A percentile compares a stretch with the other conserved stretches of the same genome.
These are phyloP conservation scores for Pammene aurita DNA, from an alignment of 2,888 invertebrate species.

Conservation along the genomic window DNA sequence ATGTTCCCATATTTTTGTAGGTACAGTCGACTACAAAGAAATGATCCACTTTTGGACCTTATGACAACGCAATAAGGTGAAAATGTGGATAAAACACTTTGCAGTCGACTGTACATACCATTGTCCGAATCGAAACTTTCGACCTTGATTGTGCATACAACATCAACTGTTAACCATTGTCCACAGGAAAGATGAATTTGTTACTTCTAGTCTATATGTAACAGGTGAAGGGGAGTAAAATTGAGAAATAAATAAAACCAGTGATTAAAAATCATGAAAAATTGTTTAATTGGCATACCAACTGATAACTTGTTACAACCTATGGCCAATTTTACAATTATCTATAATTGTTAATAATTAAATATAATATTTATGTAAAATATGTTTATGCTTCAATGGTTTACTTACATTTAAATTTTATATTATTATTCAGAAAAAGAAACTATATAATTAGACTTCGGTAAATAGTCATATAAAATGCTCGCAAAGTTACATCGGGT, in stretches of 20 bases:
- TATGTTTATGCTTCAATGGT: conserved; percentile 82
- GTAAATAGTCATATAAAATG: conserved; percentile 74
- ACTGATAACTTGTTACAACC: conserved; percentile 83
- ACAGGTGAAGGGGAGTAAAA: neutral
- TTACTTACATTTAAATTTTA: conserved; percentile 82
- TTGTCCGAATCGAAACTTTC: too few relatives aligned
- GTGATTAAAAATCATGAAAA: conserved; percentile 81
- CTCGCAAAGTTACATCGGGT: conserved; percentile 62
- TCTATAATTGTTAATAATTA: conserved; percentile 82
- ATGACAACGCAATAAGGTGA: too few relatives aligned
- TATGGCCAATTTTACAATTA: conserved; percentile 83
- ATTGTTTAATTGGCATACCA: conserved; percentile 83
- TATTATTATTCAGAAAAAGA: conserved; percentile 79
- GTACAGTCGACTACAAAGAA: too few relatives aligned
- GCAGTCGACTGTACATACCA: too few relatives aligned
- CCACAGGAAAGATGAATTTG: too few relatives aligned
- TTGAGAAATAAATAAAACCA: conserved; percentile 64
- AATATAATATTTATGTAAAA: conserved; percentile 84
- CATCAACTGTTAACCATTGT: too few relatives aligned
- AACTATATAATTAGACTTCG: conserved; percentile 70
- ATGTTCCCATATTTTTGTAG: too few relatives aligned
- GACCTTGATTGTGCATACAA: too few relatives aligned
- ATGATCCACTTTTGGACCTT: too few relatives aligned
- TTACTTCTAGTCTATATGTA: too few relatives aligned
- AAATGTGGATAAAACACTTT: too few relatives aligned